phyloP scores from a whole-genome alignment of 2,797 vertebrate species.

The Chelon labrosus region DNA sequence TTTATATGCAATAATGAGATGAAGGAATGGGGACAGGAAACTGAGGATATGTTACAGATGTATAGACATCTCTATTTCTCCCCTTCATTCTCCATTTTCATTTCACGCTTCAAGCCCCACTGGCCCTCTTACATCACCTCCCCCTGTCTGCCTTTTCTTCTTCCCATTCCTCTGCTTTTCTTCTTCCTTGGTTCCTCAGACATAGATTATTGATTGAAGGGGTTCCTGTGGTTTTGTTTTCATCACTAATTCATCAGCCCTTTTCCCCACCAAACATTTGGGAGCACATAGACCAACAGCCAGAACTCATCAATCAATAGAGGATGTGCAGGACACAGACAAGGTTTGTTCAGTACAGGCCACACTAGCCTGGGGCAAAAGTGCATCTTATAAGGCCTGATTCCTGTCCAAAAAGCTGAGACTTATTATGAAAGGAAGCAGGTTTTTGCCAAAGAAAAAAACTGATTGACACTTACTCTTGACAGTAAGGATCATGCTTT shows the following conservation, averaged over 20 bases:
- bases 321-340: slow-evolving; percentile 52
- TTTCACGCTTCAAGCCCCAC: slow-evolving; percentile 77
- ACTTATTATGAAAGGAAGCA: slow-evolving; percentile 43
- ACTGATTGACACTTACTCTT: slow-evolving; percentile 81
- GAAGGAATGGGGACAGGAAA: slow-evolving; percentile 56
- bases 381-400: slow-evolving; percentile 58
- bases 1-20: slow-evolving; percentile 70
- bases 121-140: slow-evolving; percentile 47
- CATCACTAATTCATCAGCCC: slow-evolving; percentile 80
- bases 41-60: slow-evolving; percentile 68
- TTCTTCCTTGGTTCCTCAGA: slow-evolving; percentile 54
- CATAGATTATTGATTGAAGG: slow-evolving; percentile 76
- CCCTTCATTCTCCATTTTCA: slow-evolving; percentile 66
- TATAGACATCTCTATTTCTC: slow-evolving; percentile 74
- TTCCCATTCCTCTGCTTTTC: slow-evolving; percentile 38
- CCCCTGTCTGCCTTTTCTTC: slow-evolving; percentile 36
- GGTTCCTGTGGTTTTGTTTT: slow-evolving; percentile 81
- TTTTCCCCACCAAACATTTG: slow-evolving; percentile 66
- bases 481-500: slow-evolving; percentile 99
- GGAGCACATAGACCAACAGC: slow-evolving; percentile 50
- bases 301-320: slow-evolving; percentile 73
- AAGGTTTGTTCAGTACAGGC: slow-evolving; percentile 53
- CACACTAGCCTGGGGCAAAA: slow-evolving; percentile 66
- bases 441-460: slow-evolving; percentile 32
- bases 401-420: slow-evolving; percentile 44